phyloP scores from a whole-genome alignment of 2,797 vertebrate genomes.

The Balearica regulorum region DNA sequence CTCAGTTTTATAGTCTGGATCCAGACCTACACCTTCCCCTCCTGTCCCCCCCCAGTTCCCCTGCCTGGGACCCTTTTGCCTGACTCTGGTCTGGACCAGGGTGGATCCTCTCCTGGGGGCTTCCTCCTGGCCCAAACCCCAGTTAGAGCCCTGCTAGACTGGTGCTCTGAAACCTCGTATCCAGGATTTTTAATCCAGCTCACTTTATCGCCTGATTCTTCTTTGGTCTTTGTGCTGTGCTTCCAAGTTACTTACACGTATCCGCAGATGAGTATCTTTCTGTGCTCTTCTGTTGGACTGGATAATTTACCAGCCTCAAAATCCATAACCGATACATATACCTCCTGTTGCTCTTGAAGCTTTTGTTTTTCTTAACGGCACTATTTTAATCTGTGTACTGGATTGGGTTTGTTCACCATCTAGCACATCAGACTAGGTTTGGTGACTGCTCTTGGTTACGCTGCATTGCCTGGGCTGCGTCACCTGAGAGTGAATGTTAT shows the following conservation, averaged over 20 bases:
- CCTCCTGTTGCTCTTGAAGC: not conserved
- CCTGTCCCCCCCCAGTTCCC: rapidly evolving
- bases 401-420: rapidly evolving
- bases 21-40: not conserved
- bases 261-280: not conserved
- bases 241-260: not conserved
- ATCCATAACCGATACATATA: rapidly evolving
- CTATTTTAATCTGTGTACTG: rapidly evolving
- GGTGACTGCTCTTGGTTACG: not conserved
- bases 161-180: not conserved
- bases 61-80: not conserved
- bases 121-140: rapidly evolving
- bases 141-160: not conserved
- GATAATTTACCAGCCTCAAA: not conserved
- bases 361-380: not conserved
- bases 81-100: too few species aligned
- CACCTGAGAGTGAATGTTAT: rapidly evolving
- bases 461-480: not conserved
- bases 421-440: rapidly evolving
- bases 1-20: rapidly evolving
- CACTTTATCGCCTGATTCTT: rapidly evolving
- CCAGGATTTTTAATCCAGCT: not conserved
- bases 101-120: rapidly evolving
- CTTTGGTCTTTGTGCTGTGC: not conserved
- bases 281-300: not conserved